Conservation (phyloP, 2,888 invertebrate genomes). For the Coelopa pilipes region DNA sequence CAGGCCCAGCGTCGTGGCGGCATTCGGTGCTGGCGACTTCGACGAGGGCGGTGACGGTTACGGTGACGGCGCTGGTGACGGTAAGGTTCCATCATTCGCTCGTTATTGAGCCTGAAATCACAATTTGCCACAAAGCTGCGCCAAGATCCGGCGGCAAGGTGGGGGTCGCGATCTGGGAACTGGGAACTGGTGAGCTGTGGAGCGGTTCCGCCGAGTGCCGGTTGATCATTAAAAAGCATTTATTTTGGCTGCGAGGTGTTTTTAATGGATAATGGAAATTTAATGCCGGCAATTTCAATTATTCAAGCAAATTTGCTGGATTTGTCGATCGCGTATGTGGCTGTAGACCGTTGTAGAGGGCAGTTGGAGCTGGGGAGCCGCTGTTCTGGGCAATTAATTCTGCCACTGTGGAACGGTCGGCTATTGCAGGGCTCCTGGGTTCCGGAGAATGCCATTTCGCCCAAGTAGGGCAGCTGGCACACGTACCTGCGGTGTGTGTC, state of each 20-base stretch:
- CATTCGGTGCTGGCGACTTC: neutral
- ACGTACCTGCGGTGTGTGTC: neutral
- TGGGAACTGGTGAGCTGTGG: conserved; percentile 1
- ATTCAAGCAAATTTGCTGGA: conserved; percentile 29
- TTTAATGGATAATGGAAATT: conserved; percentile 34
- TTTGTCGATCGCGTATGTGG: neutral
- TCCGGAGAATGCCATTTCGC: neutral
- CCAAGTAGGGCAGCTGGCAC: neutral
- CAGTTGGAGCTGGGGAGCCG: neutral
- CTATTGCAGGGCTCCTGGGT: neutral
- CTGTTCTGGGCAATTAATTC: neutral
- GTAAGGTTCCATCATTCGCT: conserved; percentile 25
- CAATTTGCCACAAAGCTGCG: conserved; percentile 5
- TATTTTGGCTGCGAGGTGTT: conserved; percentile 35
- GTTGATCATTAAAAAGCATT: conserved; percentile 31
- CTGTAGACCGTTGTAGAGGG: neutral
- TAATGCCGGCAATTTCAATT: conserved; percentile 35
- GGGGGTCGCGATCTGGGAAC: conserved; percentile 12
- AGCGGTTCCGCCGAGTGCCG: neutral
- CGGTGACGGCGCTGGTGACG: neutral
- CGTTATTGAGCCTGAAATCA: conserved; percentile 27
- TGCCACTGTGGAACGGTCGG: neutral
- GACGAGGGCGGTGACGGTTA: neutral
- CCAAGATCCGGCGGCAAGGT: too few relatives aligned
- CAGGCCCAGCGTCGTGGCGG: conserved; percentile 10